These are phyloP conservation scores for Drosophila quinaria DNA, from an alignment of 2,888 invertebrate species.

Conservation along the genomic window DNA sequence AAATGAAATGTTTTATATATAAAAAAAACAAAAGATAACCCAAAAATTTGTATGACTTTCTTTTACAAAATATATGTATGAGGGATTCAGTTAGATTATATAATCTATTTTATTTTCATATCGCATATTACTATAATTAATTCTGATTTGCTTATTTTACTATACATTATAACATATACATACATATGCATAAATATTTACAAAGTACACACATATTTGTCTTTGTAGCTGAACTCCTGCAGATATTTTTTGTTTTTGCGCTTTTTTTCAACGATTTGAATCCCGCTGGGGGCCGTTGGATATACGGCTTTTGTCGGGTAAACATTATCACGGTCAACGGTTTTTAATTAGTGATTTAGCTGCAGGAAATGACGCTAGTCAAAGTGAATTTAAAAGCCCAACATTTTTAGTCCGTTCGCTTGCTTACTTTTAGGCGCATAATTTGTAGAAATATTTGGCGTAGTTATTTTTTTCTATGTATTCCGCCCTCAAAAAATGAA, in stretches of 20 bases:
- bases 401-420: constrained; percentile 3
- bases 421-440: constrained; percentile 28
- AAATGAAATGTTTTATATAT: background rate
- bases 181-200: no score
- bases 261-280: constrained; percentile 18
- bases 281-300: constrained; percentile 3
- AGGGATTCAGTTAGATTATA: no score
- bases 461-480: background rate
- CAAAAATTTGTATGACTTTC: no score
- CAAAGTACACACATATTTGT: background rate
- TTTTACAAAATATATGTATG: no score
- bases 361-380: constrained; percentile 54
- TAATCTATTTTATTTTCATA: no score
- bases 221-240: constrained; percentile 1
- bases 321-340: constrained; percentile 69
- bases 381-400: constrained; percentile 60
- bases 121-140: no score
- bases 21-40: no score
- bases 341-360: constrained; percentile 70
- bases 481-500: constrained; percentile 11
- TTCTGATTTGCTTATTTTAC: constrained; percentile 5
- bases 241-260: constrained; percentile 3
- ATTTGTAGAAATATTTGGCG: constrained; percentile 30
- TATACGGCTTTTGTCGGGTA: constrained; percentile 37
- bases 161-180: background rate